Percentiles rank a stretch among this genome's conserved stretches.
Conservation (phyloP, 1,140 invertebrate genomes). For the Protaetia brevitarsis region DNA sequence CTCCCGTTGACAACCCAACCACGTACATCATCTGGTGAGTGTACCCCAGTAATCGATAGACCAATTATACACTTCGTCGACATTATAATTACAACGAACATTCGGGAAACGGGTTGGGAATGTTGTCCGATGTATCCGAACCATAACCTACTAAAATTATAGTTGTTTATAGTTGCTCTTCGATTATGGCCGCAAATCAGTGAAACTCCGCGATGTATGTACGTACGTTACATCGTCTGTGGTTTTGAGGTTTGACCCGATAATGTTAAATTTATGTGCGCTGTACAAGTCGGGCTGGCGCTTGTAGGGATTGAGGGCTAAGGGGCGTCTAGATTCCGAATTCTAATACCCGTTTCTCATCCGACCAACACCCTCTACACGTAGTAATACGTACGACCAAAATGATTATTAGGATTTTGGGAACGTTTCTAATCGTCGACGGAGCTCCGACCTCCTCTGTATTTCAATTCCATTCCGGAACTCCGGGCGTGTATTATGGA, state of each 20-base stretch:
- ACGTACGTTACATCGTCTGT: conserved; percentile 10
- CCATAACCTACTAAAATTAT: conserved; percentile 8
- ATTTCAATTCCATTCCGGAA: conserved; percentile 13
- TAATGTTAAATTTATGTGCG: conserved; percentile 12
- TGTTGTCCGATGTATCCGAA: not conserved
- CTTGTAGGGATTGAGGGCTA: not conserved
- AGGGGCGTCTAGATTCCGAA: not conserved
- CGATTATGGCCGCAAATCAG: conserved; percentile 15
- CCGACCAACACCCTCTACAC: conserved; percentile 1
- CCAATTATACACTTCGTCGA: conserved; percentile 15
- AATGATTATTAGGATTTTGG: conserved; percentile 10
- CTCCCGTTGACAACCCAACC: not conserved
- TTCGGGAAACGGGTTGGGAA: not conserved
- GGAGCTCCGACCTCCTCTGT: not conserved
- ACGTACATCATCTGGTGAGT: not conserved
- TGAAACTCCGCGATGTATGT: conserved; percentile 7
- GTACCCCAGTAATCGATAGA: not conserved
- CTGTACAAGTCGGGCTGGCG: not conserved
- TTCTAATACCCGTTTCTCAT: conserved; percentile 13
- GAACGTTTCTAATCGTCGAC: not conserved
- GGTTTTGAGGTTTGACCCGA: conserved; percentile 13
- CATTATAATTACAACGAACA: not conserved
- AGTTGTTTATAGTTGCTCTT: conserved; percentile 14
- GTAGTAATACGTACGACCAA: not conserved
- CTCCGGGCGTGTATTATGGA: conserved; percentile 3